These are phyloP conservation scores for Omphaloscelis lunosa DNA, from an alignment of 2,888 invertebrate species.

Conservation along the genomic window DNA sequence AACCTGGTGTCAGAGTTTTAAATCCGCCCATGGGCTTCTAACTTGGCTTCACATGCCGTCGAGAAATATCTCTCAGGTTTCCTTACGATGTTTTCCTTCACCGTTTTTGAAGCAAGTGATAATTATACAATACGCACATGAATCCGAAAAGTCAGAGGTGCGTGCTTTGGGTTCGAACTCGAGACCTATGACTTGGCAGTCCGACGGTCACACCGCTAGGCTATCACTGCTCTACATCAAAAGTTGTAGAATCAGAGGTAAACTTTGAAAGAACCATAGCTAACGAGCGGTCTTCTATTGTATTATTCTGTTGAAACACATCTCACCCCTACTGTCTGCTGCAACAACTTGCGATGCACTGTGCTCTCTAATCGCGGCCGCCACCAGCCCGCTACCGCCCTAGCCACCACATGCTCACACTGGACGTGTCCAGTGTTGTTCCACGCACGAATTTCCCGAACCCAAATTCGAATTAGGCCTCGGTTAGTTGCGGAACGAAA, in stretches of 20 bases:
- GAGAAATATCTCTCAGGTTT: too few species aligned
- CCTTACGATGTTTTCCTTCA: too few species aligned
- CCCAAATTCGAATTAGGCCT: conserved; percentile 53
- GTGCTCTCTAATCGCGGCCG: not conserved
- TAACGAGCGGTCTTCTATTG: not conserved
- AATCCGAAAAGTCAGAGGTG: too few species aligned
- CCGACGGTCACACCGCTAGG: too few species aligned
- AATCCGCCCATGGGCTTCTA: too few species aligned
- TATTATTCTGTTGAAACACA: not conserved
- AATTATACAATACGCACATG: too few species aligned
- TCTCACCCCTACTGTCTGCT: not conserved
- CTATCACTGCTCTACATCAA: too few species aligned
- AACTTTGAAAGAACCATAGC: not conserved
- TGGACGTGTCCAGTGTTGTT: conserved; percentile 31
- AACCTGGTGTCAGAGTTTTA: too few species aligned
- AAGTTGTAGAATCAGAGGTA: not conserved
- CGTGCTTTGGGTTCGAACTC: too few species aligned
- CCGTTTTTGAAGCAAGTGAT: too few species aligned
- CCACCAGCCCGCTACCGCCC: not conserved
- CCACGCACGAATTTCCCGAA: conserved; percentile 51
- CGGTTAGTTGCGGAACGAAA: conserved; percentile 57
- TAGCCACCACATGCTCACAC: not conserved
- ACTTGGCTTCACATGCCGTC: too few species aligned
- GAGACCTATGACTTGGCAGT: too few species aligned
- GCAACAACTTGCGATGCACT: not conserved